Percentiles rank a stretch among this genome's conserved stretches.
These are phyloP conservation scores for Tenthredo mesomela DNA, from an alignment of 2,888 invertebrate genomes.

Conservation along the genomic window DNA sequence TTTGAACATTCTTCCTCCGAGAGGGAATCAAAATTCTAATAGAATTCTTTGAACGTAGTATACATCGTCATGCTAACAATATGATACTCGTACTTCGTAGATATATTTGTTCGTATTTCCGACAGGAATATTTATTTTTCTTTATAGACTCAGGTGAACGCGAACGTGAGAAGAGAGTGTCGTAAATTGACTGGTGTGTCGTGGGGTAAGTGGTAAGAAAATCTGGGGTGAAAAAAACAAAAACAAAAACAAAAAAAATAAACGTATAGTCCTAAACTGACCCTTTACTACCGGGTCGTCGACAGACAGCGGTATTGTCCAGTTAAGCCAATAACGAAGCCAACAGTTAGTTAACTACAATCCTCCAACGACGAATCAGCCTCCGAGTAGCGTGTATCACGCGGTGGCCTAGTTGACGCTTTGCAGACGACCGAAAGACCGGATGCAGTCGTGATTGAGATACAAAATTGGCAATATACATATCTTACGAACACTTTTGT, in stretches of 20 bases:
- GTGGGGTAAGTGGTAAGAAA: slow-evolving; percentile 65
- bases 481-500: slow-evolving; percentile 39
- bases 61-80: background rate
- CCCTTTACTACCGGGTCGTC: slow-evolving; percentile 45
- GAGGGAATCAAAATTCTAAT: background rate
- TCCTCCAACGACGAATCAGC: slow-evolving; percentile 48
- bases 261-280: slow-evolving; percentile 9
- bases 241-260: background rate
- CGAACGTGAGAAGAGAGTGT: slow-evolving; percentile 69
- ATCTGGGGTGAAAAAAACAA: background rate
- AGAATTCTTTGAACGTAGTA: background rate
- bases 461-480: slow-evolving; percentile 51
- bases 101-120: no score
- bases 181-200: slow-evolving; percentile 67
- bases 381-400: slow-evolving; percentile 34
- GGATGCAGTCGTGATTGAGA: slow-evolving; percentile 52
- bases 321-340: slow-evolving; percentile 51
- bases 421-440: slow-evolving; percentile 49
- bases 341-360: slow-evolving; percentile 51
- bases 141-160: slow-evolving; percentile 50
- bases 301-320: slow-evolving; percentile 48
- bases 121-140: background rate
- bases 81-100: no score
- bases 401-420: slow-evolving; percentile 51
- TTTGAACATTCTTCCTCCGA: background rate